These are phyloP conservation scores for Phacellophora camtschatica DNA, from an alignment of 30 jellyfish, hydroid and myxozoan genomes.

Conservation along the genomic window DNA sequence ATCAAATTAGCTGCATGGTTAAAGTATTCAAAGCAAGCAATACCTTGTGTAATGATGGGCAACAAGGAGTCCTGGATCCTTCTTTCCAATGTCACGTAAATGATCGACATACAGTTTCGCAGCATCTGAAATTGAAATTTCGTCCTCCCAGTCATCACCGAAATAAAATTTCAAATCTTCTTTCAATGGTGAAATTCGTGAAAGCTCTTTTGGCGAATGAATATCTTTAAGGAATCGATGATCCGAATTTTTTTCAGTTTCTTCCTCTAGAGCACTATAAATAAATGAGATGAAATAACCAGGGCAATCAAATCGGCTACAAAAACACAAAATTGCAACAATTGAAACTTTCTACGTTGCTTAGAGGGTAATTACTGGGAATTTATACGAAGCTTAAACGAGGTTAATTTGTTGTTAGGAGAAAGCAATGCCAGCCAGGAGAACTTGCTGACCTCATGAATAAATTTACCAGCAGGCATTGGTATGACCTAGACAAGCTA, in stretches of 20 bases:
- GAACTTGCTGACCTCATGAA: too few species aligned
- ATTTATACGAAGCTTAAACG: too few species aligned
- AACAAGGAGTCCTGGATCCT: constrained; percentile 59
- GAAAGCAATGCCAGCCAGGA: too few species aligned
- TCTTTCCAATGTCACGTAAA: constrained; percentile 29
- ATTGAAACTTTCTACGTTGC: too few species aligned
- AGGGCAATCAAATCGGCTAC: too few species aligned
- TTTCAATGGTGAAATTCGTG: constrained; percentile 46
- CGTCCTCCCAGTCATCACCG: constrained; percentile 83
- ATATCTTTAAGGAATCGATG: constrained; percentile 44
- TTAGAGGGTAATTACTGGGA: too few species aligned
- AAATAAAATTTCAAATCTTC: constrained; percentile 60
- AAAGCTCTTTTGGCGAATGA: constrained; percentile 67
- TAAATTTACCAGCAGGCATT: too few species aligned
- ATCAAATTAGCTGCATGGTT: too few species aligned
- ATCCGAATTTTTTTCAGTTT: constrained; percentile 27
- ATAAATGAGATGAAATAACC: not conserved
- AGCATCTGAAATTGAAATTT: constrained; percentile 43
- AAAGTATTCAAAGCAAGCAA: too few species aligned
- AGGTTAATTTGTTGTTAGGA: too few species aligned
- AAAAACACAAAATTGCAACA: too few species aligned
- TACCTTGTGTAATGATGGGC: constrained; percentile 82
- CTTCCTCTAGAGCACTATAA: constrained; percentile 73
- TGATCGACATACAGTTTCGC: constrained; percentile 47
- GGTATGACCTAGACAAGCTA: too few species aligned